Evolutionary conservation across 2,113 vertebrate species (phyloP).

Genomic region (Tachycineta bicolor): DNA sequence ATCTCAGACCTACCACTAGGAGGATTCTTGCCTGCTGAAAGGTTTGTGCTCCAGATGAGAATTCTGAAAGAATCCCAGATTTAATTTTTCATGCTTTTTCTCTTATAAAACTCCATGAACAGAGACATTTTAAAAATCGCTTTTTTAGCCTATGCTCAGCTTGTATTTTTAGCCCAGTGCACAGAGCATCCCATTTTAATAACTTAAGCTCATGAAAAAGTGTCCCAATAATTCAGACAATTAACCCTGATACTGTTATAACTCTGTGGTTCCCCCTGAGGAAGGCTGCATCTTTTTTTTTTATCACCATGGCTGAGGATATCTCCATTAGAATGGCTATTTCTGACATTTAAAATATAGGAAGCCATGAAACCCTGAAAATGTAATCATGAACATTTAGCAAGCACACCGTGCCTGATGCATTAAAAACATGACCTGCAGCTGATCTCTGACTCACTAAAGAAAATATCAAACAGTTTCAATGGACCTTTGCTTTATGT

Average conservation of each 20-base stretch:
- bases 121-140: neutral
- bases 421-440: neutral
- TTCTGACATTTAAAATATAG: conserved; percentile 39
- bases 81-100: neutral
- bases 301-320: neutral
- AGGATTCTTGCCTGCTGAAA: neutral
- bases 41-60: neutral
- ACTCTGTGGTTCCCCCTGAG: neutral
- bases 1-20: neutral
- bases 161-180: neutral
- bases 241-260: conserved; percentile 46
- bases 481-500: neutral
- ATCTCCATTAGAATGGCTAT: neutral
- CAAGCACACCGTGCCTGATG: conserved; percentile 9
- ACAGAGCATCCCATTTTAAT: conserved; percentile 27
- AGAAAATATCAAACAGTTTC: neutral
- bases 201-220: conserved; percentile 21
- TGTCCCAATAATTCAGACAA: conserved; percentile 38
- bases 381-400: conserved; percentile 8
- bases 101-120: neutral
- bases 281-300: conserved; percentile 25
- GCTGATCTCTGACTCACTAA: neutral
- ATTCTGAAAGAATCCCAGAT: neutral
- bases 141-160: neutral
- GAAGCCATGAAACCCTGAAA: conserved; percentile 15